A percentile compares a stretch with the other conserved stretches of the same genome.
phyloP scores from a whole-genome alignment of 1,140 invertebrate genomes.

The Microplitis demolitor region DNA sequence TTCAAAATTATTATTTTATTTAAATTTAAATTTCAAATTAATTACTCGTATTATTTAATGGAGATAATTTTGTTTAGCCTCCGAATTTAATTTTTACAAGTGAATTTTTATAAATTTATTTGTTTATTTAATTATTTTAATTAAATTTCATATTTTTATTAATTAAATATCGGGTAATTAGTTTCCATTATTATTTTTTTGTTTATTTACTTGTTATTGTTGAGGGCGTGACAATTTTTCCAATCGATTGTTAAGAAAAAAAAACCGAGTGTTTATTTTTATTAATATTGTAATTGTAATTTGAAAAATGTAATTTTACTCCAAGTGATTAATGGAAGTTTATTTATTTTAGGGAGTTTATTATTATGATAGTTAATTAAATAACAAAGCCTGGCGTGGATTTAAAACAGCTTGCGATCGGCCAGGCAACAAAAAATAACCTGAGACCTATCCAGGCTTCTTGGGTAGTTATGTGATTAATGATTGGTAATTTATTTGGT shows the following conservation, averaged over 20 bases:
- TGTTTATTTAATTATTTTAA: constrained; percentile 13
- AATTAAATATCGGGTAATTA: background rate
- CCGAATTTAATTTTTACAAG: background rate
- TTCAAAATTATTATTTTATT: constrained; percentile 35
- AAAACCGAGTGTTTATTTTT: too few species aligned
- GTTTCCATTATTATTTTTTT: too few species aligned
- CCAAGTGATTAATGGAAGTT: constrained; percentile 3
- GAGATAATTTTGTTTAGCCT: background rate
- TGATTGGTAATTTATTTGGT: constrained; percentile 48
- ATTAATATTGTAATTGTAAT: constrained; percentile 7
- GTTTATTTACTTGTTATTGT: too few species aligned
- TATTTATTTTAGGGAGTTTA: constrained; percentile 43
- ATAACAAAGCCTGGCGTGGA: constrained; percentile 44
- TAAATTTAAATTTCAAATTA: constrained; percentile 16
- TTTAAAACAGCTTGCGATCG: constrained; percentile 47
- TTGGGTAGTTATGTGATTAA: constrained; percentile 62
- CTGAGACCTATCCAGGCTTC: constrained; percentile 55
- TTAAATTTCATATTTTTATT: constrained; percentile 1
- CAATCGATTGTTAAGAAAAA: too few species aligned
- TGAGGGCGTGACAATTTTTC: too few species aligned
- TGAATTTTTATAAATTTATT: constrained; percentile 44
- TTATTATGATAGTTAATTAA: constrained; percentile 34
- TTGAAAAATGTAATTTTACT: constrained; percentile 2
- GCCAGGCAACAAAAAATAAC: constrained; percentile 48
- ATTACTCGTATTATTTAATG: constrained; percentile 17